These are phyloP conservation scores for Charina bottae DNA, from an alignment of 2,113 vertebrate species.

Conservation along the genomic window DNA sequence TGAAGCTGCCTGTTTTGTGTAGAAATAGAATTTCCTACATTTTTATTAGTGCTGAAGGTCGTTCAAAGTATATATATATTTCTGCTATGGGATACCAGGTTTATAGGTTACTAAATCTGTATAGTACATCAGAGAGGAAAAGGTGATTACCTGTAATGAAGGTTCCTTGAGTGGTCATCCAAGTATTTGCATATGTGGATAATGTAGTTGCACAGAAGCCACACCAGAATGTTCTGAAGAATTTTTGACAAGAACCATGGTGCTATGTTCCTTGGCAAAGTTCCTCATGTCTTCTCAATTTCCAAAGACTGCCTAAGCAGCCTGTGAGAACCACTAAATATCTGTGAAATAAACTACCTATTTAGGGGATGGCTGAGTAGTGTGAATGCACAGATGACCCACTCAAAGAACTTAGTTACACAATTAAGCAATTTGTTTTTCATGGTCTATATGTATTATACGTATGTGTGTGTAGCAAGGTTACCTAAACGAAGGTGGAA, in stretches of 20 bases:
- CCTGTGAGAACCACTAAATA: background rate
- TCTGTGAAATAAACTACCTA: background rate
- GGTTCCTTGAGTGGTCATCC: background rate
- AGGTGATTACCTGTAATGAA: background rate
- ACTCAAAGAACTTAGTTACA: background rate
- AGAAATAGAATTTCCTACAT: background rate
- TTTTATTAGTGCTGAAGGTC: background rate
- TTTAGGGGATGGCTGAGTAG: background rate
- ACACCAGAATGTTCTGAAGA: background rate
- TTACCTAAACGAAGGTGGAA: background rate
- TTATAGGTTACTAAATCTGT: background rate
- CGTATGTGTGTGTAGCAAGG: background rate
- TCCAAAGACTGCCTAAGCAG: background rate
- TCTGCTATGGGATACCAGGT: conserved; percentile 4
- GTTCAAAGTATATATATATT: conserved; percentile 39
- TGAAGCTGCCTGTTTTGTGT: conserved; percentile 29
- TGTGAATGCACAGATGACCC: background rate
- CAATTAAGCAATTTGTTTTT: background rate
- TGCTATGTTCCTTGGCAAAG: background rate
- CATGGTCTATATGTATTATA: background rate
- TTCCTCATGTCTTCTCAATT: background rate
- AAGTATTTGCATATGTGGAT: background rate
- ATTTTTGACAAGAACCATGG: background rate
- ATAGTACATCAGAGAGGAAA: background rate
- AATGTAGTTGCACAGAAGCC: background rate